Conservation (phyloP, 1,140 invertebrate species). For the Ostrea edulis region DNA sequence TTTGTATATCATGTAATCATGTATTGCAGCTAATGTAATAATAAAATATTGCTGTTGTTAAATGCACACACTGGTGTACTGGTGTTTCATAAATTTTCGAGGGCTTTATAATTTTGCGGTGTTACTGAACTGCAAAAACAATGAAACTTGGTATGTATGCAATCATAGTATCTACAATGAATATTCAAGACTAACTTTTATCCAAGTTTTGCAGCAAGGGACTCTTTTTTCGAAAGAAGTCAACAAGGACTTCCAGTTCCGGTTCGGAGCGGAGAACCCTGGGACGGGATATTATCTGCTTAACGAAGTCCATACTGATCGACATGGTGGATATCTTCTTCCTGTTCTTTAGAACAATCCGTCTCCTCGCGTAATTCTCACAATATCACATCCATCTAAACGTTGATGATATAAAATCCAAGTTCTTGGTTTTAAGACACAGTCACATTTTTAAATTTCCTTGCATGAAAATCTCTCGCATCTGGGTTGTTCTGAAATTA, state of each 20-base stretch:
- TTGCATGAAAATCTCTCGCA: neutral
- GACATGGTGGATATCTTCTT: too few relatives aligned
- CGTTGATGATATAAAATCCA: neutral
- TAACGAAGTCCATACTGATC: conserved; percentile 56
- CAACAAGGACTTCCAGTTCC: conserved; percentile 57
- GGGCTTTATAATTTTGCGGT: too few relatives aligned
- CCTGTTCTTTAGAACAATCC: neutral
- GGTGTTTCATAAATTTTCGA: too few relatives aligned
- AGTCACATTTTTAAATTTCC: neutral
- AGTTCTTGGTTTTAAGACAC: neutral
- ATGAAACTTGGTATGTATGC: too few relatives aligned
- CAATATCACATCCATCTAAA: neutral
- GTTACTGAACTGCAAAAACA: too few relatives aligned
- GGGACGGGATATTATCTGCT: conserved; percentile 60
- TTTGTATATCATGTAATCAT: too few relatives aligned
- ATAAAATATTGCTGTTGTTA: too few relatives aligned
- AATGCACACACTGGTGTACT: too few relatives aligned
- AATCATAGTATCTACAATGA: too few relatives aligned
- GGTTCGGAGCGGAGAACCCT: conserved; percentile 41
- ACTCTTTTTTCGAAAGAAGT: conserved; percentile 61
- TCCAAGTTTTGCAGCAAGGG: conserved; percentile 54
- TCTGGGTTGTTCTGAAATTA: neutral
- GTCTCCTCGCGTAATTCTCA: neutral
- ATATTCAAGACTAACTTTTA: conserved; percentile 56
- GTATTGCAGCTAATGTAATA: too few relatives aligned